Evolutionary conservation across 2,113 vertebrate species (phyloP).

Genomic region (Serinus canaria): DNA sequence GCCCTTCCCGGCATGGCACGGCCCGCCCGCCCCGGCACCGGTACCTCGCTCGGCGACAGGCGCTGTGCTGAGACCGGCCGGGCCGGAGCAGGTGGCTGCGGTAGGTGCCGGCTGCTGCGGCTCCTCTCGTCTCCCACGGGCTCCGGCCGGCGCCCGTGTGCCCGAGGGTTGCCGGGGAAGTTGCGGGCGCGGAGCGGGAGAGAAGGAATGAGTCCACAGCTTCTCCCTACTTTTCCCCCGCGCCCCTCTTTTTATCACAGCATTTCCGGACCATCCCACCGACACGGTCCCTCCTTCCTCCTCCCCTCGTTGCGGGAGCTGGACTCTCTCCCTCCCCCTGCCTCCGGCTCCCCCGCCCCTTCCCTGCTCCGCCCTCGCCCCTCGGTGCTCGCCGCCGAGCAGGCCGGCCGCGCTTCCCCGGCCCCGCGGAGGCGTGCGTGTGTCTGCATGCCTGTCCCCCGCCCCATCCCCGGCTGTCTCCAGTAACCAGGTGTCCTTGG

Average conservation of each 20-base stretch:
- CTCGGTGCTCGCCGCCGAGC: not conserved
- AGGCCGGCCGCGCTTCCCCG: not conserved
- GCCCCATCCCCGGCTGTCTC: not conserved
- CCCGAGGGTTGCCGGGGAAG: not conserved
- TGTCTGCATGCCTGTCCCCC: not conserved
- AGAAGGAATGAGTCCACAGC: not conserved
- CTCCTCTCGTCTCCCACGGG: not conserved
- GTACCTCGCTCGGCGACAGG: not conserved
- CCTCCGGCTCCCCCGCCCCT: not conserved
- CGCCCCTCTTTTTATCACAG: constrained; percentile 63
- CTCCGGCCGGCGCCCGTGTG: not conserved
- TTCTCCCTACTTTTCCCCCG: constrained; percentile 29
- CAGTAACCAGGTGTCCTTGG: not conserved
- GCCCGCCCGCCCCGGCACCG: not conserved
- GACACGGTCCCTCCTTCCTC: constrained; percentile 43
- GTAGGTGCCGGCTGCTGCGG: not conserved
- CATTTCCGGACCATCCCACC: constrained; percentile 70
- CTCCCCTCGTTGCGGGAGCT: not conserved
- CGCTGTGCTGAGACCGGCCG: not conserved
- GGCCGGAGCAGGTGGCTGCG: not conserved
- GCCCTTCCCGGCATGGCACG: not conserved
- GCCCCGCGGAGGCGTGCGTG: not conserved
- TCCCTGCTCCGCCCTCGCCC: not conserved
- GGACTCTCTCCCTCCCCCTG: not conserved
- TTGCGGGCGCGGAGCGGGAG: not conserved